These are phyloP conservation scores for Rambutsinella grinnellia DNA, from an alignment of 2,888 invertebrate genomes.

Conservation along the genomic window DNA sequence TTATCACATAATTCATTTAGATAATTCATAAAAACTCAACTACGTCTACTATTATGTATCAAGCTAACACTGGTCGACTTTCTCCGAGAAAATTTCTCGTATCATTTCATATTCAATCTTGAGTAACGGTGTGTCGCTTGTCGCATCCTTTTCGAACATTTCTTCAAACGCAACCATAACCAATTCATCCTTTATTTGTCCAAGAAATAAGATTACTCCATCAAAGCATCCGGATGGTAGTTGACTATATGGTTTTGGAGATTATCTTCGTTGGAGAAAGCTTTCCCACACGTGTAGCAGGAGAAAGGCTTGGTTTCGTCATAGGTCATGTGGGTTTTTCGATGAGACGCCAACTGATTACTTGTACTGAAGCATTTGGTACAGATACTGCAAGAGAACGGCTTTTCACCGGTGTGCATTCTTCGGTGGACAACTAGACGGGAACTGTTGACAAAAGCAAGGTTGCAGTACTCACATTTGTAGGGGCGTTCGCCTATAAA, in stretches of 20 bases:
- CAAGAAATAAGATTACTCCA: slow-evolving; percentile 6
- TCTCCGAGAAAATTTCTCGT: too few species aligned
- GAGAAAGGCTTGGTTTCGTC: slow-evolving; percentile 34
- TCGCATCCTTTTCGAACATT: too few species aligned
- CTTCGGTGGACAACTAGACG: slow-evolving; percentile 62
- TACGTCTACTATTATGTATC: too few species aligned
- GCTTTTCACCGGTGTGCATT: slow-evolving; percentile 61
- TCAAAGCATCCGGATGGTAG: slow-evolving; percentile 29
- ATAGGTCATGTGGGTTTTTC: slow-evolving; percentile 27
- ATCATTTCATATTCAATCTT: too few species aligned
- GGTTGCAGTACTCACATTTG: slow-evolving; percentile 40
- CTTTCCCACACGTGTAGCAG: slow-evolving; percentile 36
- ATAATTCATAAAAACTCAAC: too few species aligned
- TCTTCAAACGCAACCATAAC: too few species aligned
- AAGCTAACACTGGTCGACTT: too few species aligned
- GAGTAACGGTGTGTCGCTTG: too few species aligned
- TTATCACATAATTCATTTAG: too few species aligned
- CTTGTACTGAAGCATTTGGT: slow-evolving; percentile 40
- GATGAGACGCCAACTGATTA: slow-evolving; percentile 40
- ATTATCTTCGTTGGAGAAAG: slow-evolving; percentile 27
- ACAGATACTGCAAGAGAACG: slow-evolving; percentile 54
- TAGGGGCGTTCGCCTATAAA: slow-evolving; percentile 47
- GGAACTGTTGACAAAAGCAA: slow-evolving; percentile 61
- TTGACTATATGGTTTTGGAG: slow-evolving; percentile 21
- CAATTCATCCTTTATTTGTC: too few species aligned